A percentile compares a stretch with the other conserved stretches of the same genome.
Evolutionary conservation across 1,140 invertebrate species (phyloP).

Genomic region (Neodiprion pinetum): DNA sequence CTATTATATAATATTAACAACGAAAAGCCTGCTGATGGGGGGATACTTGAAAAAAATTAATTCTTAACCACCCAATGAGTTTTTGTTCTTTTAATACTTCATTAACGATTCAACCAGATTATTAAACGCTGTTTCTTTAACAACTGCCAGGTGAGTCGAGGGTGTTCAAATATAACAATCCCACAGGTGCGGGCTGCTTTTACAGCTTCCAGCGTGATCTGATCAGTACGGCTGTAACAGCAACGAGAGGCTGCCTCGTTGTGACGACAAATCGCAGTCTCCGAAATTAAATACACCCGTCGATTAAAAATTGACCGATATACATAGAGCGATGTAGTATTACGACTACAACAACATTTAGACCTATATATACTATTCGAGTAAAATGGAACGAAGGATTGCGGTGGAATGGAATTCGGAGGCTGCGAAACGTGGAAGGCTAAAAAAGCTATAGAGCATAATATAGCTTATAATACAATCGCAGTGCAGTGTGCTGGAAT

Average conservation of each 20-base stretch:
- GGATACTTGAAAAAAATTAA: no score
- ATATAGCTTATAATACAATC: not conserved
- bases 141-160: conserved; percentile 46
- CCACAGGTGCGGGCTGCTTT: conserved; percentile 53
- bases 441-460: not conserved
- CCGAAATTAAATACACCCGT: no score
- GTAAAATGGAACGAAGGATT: no score
- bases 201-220: conserved; percentile 41
- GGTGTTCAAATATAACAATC: conserved; percentile 45
- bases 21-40: not conserved
- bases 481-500: conserved; percentile 3
- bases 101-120: no score
- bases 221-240: not conserved
- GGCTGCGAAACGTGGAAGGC: not conserved
- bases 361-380: no score
- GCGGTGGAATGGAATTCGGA: no score
- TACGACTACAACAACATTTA: no score
- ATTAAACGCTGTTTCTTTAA: conserved; percentile 18
- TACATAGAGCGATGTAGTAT: no score
- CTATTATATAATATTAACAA: not conserved
- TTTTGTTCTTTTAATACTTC: no score
- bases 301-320: no score
- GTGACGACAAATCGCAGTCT: no score
- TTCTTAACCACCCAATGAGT: not conserved
- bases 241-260: no score